phyloP scores from a whole-genome alignment of 2,113 vertebrate species.

The Vireo altiloquus region DNA sequence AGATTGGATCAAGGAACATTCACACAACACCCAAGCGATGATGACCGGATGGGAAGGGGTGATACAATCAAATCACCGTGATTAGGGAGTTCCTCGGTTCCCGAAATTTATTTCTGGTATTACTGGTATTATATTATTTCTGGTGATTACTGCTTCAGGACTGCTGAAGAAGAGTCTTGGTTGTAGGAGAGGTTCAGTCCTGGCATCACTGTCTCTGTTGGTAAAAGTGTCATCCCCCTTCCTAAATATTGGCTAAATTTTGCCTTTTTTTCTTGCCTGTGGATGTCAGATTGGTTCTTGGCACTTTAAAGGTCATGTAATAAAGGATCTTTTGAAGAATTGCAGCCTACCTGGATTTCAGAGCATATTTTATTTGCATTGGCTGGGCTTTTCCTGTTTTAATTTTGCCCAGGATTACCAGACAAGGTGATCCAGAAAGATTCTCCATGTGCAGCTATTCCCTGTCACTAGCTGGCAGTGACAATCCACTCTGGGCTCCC shows the following conservation, averaged over 20 bases:
- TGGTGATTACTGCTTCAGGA: background rate
- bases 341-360: background rate
- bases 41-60: too few species aligned
- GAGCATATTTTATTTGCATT: background rate
- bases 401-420: background rate
- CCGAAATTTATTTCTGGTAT: too few species aligned
- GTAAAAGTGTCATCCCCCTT: background rate
- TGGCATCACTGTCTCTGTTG: background rate
- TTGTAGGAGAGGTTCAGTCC: background rate
- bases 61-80: too few species aligned
- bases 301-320: background rate
- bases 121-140: too few species aligned
- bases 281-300: background rate
- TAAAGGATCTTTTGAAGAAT: background rate
- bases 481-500: background rate
- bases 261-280: background rate
- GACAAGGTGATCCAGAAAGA: background rate
- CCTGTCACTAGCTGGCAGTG: background rate
- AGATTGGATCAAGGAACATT: too few species aligned
- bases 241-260: background rate
- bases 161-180: background rate
- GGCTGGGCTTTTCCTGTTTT: background rate
- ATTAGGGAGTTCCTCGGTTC: too few species aligned
- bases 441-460: background rate
- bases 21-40: too few species aligned